Conservation (phyloP, 2,888 invertebrate genomes). For the Synergus laeviventris region DNA sequence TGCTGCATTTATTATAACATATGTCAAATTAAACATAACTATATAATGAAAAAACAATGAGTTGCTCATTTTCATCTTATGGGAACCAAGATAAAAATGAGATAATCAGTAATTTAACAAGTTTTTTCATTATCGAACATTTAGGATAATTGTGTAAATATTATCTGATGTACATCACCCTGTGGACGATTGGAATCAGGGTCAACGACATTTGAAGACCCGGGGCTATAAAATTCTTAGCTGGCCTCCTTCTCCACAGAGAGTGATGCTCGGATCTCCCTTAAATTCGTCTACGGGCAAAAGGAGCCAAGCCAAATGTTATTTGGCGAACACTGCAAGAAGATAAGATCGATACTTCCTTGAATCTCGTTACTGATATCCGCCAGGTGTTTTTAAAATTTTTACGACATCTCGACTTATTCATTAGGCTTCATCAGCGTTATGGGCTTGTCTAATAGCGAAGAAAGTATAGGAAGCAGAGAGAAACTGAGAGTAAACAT, state of each 20-base stretch:
- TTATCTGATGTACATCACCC: not conserved
- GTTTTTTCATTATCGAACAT: constrained; percentile 2
- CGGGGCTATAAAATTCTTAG: constrained; percentile 9
- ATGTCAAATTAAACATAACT: too few relatives aligned
- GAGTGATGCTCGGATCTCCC: not conserved
- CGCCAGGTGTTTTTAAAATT: constrained; percentile 9
- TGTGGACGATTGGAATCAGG: not conserved
- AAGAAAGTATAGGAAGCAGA: constrained; percentile 14
- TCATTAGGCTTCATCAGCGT: constrained; percentile 11
- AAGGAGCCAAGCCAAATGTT: constrained; percentile 2
- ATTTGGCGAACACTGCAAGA: not conserved
- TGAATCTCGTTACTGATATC: constrained; percentile 9
- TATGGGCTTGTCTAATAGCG: not conserved
- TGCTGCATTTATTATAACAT: not conserved
- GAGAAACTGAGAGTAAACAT: too few relatives aligned
- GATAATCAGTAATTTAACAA: not conserved
- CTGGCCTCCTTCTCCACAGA: constrained; percentile 6
- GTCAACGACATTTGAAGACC: not conserved
- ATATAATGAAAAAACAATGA: too few relatives aligned
- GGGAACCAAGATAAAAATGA: not conserved
- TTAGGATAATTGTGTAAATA: not conserved
- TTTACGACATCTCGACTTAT: constrained; percentile 10
- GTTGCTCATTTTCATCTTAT: too few relatives aligned
- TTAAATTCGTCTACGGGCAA: constrained; percentile 22
- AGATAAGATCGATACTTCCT: constrained; percentile 27